These are phyloP conservation scores for Polydrusus cervinus DNA, from an alignment of 2,888 invertebrate genomes.

Conservation along the genomic window DNA sequence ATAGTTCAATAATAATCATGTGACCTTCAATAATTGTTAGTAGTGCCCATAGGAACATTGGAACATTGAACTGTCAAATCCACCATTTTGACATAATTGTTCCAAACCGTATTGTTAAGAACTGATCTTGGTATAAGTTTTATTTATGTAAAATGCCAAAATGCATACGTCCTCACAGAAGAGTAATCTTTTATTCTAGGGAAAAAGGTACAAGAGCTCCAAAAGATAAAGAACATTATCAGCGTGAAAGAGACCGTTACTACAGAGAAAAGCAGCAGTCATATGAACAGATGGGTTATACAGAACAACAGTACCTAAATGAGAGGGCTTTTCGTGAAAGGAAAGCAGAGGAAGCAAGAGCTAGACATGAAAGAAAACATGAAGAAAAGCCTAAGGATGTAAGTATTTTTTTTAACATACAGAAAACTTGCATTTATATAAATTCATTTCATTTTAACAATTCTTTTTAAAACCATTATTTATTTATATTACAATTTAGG, in stretches of 20 bases:
- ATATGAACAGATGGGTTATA: conserved; percentile 63
- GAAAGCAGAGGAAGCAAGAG: conserved; percentile 62
- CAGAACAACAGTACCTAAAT: conserved; percentile 62
- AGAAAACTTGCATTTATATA: too few relatives aligned
- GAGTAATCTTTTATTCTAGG: conserved; percentile 18
- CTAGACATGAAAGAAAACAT: conserved; percentile 63
- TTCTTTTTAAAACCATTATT: too few relatives aligned
- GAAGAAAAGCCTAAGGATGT: conserved; percentile 48
- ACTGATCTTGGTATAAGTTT: too few relatives aligned
- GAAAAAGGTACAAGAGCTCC: conserved; percentile 62
- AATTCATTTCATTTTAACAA: too few relatives aligned
- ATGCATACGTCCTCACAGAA: background rate
- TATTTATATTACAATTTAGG: too few relatives aligned
- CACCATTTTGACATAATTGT: too few relatives aligned
- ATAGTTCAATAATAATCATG: too few relatives aligned
- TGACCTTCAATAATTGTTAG: too few relatives aligned
- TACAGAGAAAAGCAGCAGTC: conserved; percentile 67
- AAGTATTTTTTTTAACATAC: conserved; percentile 2
- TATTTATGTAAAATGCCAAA: too few relatives aligned
- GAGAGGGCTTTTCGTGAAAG: conserved; percentile 65
- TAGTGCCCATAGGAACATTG: too few relatives aligned
- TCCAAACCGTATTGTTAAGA: too few relatives aligned
- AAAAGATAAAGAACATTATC: conserved; percentile 68
- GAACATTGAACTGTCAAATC: too few relatives aligned
- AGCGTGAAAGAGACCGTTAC: conserved; percentile 70